A percentile compares a stretch with the other conserved stretches of the same genome.
Evolutionary conservation across 2,888 invertebrate species (phyloP).

Genomic region (Morpho deidamia): DNA sequence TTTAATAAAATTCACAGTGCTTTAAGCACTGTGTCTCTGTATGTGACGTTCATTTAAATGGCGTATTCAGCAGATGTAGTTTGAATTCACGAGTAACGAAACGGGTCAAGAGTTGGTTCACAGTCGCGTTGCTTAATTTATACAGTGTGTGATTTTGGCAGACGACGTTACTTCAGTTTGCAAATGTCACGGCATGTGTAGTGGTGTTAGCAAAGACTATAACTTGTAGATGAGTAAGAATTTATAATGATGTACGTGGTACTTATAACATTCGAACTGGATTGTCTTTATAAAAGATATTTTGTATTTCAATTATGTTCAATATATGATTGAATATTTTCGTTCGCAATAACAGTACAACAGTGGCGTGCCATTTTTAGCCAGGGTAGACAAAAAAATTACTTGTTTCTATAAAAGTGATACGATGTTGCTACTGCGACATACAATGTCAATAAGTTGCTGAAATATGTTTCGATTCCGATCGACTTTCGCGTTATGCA

Average conservation of each 20-base stretch:
- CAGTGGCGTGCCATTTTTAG: too few relatives aligned
- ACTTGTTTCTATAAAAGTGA: too few relatives aligned
- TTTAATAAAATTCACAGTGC: not conserved
- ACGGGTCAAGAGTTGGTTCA: conserved; percentile 20
- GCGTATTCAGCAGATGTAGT: conserved; percentile 9
- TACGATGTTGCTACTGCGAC: too few relatives aligned
- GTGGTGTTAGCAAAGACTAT: not conserved
- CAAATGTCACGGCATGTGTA: conserved; percentile 1
- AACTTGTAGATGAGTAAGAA: not conserved
- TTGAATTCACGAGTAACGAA: conserved; percentile 19
- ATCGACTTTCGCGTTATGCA: too few relatives aligned
- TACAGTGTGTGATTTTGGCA: conserved; percentile 17
- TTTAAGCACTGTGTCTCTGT: conserved; percentile 5
- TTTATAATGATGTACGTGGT: not conserved
- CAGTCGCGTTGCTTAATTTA: conserved; percentile 15
- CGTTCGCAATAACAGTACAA: too few relatives aligned
- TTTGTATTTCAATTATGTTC: too few relatives aligned
- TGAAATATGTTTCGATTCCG: too few relatives aligned
- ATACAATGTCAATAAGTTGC: too few relatives aligned
- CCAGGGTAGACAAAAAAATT: too few relatives aligned
- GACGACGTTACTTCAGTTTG: conserved; percentile 11
- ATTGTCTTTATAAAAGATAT: too few relatives aligned
- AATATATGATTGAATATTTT: too few relatives aligned
- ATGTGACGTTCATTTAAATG: conserved; percentile 14
- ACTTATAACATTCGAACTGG: not conserved